Evolutionary conservation across 1,140 invertebrate species (phyloP).

Genomic region (Panulirus ornatus): DNA sequence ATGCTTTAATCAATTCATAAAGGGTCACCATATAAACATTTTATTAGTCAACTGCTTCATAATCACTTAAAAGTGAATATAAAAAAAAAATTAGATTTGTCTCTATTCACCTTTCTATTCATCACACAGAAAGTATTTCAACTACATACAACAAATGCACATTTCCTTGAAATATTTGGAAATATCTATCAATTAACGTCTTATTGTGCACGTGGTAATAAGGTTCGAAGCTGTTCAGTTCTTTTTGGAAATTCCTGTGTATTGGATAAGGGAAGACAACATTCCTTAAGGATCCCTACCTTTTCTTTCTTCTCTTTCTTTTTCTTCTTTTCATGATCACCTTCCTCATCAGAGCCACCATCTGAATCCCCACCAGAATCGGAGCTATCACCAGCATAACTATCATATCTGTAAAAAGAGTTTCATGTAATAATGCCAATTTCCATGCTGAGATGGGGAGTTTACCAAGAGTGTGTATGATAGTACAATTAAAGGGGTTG

Average conservation of each 20-base stretch:
- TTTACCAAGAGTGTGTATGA: background rate
- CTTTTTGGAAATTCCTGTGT: no score
- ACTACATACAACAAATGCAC: background rate
- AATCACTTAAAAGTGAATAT: background rate
- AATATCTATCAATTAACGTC: background rate
- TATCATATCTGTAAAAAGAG: conserved; percentile 77
- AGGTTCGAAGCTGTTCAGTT: background rate
- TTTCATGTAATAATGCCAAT: no score
- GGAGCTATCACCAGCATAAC: conserved; percentile 83
- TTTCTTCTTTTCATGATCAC: conserved; percentile 80
- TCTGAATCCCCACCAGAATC: conserved; percentile 80
- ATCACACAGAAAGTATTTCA: background rate
- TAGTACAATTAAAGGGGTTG: no score
- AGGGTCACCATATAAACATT: background rate
- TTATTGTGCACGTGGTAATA: background rate
- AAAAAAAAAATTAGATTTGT: background rate
- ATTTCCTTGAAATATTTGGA: background rate
- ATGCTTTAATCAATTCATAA: background rate
- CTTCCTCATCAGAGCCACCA: conserved; percentile 77
- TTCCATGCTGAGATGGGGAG: background rate
- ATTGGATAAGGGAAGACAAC: background rate
- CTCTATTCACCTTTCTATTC: background rate
- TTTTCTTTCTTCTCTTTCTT: conserved; percentile 76
- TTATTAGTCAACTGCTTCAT: background rate
- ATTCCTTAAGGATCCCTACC: background rate